Evolutionary conservation across 2,113 vertebrate genomes (phyloP), one percentile per base, ranked within the genome.

Genomic region (Desmodus rotundus): DNA sequence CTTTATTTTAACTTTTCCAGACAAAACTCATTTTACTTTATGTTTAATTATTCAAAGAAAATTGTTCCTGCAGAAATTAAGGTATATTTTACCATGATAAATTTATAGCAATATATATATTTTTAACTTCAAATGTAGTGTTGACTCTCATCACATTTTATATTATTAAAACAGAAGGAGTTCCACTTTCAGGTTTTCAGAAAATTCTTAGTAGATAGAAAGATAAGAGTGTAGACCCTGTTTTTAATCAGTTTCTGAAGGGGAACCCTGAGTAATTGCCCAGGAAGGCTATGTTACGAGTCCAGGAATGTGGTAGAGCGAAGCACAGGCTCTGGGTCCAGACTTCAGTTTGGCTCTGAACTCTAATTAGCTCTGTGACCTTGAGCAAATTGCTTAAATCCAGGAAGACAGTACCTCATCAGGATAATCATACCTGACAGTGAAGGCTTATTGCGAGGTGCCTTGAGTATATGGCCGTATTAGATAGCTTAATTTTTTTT

Each of bases 141-240:
- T 65, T 77, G 16, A 36, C 41, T 91, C 24, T 91, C 73, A 89
- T 78, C 45, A 61, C 7, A 47, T 92, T 80, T 80, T 95, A 38
- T 91, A 17, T 73, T 82, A 82, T 74, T 86, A 67, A 93, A 86
- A 82, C 36, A 56, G 33, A 86, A 76, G 65, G 80, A 87, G 38
- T 91, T 95, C 76, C 15, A 77, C 52, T 80, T 95, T 96, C 28
- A 82, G 36, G 26, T 88, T 94, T 95, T 89, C 38, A 89, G 76
- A 96, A 94, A 85, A 88, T 87, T 70, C 20, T 83, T 68, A 45
- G 19, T 89, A 73, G 38, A n/a, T 90, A 61, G 77, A 92, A 92
- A 94, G 70, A 80, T 87, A 56, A 80, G 85, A 7, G 41, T 74
- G 10, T 50, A 88, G 85, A 31, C 89, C 31, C 72, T 89, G n/a